Evolutionary conservation across 2,797 vertebrate species (phyloP), one percentile per base, ranked within the genome.

Genomic region (Sebastes elongatus): DNA sequence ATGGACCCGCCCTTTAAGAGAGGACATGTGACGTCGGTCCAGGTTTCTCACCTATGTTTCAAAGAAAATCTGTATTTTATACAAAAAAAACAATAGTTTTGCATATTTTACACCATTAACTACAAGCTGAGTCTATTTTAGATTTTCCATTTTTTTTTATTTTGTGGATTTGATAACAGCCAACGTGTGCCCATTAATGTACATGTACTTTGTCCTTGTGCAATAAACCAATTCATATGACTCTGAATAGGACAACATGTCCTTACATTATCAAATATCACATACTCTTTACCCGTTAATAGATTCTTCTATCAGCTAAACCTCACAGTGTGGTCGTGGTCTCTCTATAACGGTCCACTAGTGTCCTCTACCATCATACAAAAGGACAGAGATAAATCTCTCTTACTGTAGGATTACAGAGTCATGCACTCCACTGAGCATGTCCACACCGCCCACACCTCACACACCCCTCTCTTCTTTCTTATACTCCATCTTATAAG

Each of bases 381-480:
- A 61, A 80, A 90, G 74, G 88, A 86, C 76, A 27, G 52, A 77
- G 66, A 89, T 90, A 88, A 90, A 92, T 90, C 83, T 86, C 49
- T 28, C 49, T 60, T 20, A 72, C 76, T 80, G 76, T 56, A 42
- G 74, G 82, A 86, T 80, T 74, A 86, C 18, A 67, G 60, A 73
- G 74, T 79, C 80, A 59, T 42, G 27, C 70, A 74, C 74, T 74
- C 80, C 66, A 67, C 59, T 70, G 85, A 88, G 74, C 76, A 62
- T 66, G 80, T 74, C 62, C 42, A 18, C 8, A 14, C 18, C 49
- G 20, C n/a, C 32, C 25, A 32, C 74, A 73, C 69, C 73, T 38
- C 65, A 56, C 76, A 28, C 73, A 38, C 30, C 53, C 4, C 22
- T 10, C 27, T 49, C 32, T 13, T 60, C 63, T 61, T 23, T 61